Evolutionary conservation across 2,797 vertebrate genomes (phyloP).

Genomic region (Pogoniulus pusillus): DNA sequence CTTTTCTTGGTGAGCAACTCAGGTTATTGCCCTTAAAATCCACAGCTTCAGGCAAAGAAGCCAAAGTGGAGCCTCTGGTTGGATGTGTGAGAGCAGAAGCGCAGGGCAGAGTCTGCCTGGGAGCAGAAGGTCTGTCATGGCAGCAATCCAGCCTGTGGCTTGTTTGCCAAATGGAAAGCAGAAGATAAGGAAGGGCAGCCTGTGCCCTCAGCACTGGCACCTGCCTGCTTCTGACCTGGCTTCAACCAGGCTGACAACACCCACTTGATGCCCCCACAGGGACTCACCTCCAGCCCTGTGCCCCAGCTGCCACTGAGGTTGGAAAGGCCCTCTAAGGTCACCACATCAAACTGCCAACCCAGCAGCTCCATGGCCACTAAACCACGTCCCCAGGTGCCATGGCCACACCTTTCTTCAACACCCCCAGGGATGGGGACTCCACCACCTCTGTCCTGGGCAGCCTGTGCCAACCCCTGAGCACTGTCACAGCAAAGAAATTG

Average conservation of each 20-base stretch:
- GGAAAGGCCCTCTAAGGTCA: no score
- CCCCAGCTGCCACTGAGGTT: no score
- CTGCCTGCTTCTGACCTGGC: neutral
- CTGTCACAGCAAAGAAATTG: no score
- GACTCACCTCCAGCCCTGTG: neutral
- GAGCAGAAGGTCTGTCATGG: neutral
- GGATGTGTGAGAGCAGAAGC: fast-evolving
- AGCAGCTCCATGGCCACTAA: no score
- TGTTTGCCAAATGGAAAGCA: neutral
- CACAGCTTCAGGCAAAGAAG: neutral
- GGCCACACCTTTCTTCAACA: no score
- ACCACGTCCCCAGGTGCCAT: no score
- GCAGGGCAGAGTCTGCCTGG: neutral
- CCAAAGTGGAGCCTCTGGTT: neutral
- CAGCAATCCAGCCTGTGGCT: neutral
- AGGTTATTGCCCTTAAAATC: neutral
- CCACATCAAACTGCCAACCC: no score
- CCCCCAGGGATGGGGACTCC: no score
- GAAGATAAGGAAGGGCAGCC: neutral
- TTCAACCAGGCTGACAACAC: neutral
- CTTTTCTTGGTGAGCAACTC: neutral
- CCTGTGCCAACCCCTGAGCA: no score
- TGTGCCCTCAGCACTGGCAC: neutral
- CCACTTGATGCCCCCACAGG: no score
- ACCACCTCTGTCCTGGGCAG: no score